Conservation (phyloP, 2,888 invertebrate species). For the Anorthoa munda region DNA sequence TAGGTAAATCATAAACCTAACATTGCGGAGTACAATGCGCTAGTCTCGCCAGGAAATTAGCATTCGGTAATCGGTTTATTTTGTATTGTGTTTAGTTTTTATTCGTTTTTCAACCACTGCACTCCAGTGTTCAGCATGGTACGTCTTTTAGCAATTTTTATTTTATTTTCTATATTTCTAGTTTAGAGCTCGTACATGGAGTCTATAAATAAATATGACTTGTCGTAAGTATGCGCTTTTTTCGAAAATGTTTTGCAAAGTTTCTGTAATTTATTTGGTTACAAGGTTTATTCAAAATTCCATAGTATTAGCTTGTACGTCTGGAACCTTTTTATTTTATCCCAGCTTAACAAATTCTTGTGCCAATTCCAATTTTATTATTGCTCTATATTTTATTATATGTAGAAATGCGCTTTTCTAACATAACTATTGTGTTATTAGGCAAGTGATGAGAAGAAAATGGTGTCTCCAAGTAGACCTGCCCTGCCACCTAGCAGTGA, state of each 20-base stretch:
- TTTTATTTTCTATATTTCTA: conserved; percentile 51
- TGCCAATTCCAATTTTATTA: not conserved
- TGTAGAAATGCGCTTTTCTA: not conserved
- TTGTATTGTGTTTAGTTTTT: conserved; percentile 76
- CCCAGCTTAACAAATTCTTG: not conserved
- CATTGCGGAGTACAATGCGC: conserved; percentile 59
- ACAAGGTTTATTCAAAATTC: not conserved
- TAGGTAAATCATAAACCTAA: conserved; percentile 21
- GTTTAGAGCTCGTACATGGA: conserved; percentile 33
- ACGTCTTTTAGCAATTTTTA: conserved; percentile 68
- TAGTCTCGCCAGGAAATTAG: conserved; percentile 64
- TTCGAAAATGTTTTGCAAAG: not conserved
- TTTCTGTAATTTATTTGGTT: not conserved
- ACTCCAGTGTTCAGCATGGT: conserved; percentile 78
- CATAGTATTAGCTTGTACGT: not conserved
- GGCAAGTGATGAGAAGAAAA: conserved; percentile 81
- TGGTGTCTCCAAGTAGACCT: conserved; percentile 86
- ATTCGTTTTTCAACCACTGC: conserved; percentile 68
- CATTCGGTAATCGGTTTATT: conserved; percentile 74
- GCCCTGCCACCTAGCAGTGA: conserved; percentile 85
- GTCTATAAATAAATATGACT: conserved; percentile 84
- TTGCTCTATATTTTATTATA: not conserved
- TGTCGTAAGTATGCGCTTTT: conserved; percentile 29
- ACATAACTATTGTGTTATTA: conserved; percentile 55
- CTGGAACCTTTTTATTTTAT: conserved; percentile 3